phyloP scores from a whole-genome alignment of 2,888 invertebrate species.

The Drosophila borborema region DNA sequence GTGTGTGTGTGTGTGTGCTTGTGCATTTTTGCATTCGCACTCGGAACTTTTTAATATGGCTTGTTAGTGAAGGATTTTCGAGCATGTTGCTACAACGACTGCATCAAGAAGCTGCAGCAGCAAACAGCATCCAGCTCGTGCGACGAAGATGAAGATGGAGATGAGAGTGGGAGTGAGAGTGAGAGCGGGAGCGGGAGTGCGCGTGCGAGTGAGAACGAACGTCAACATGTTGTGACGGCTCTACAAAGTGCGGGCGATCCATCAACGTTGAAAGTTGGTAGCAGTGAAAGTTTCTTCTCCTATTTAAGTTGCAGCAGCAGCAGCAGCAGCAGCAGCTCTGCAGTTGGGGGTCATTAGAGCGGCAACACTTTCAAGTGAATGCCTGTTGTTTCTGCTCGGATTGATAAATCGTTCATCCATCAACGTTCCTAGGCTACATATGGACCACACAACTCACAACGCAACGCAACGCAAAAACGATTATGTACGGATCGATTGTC shows the following conservation, averaged over 20 bases:
- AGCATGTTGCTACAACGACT: conserved; percentile 35
- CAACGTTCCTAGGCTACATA: conserved; percentile 1
- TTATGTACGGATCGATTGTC: conserved; percentile 6
- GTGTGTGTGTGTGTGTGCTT: conserved; percentile 23
- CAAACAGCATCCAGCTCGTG: neutral
- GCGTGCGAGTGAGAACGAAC: neutral
- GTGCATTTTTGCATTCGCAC: conserved; percentile 43
- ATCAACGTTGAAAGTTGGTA: conserved; percentile 60
- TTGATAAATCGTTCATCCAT: conserved; percentile 25
- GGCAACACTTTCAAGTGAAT: conserved; percentile 31
- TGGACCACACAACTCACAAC: neutral
- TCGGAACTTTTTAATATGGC: conserved; percentile 75
- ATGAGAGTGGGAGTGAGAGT: no score
- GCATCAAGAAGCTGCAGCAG: conserved; percentile 15
- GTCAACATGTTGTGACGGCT: conserved; percentile 65
- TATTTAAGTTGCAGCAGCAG: conserved; percentile 29
- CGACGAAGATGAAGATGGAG: no score
- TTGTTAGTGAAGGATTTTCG: conserved; percentile 67
- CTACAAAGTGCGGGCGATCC: conserved; percentile 74
- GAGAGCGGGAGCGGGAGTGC: no score
- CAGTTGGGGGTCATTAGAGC: conserved; percentile 37
- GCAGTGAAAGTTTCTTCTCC: conserved; percentile 23
- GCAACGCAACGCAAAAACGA: neutral
- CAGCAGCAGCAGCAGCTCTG: no score
- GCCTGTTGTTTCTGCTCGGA: conserved; percentile 14